Base-by-base conservation (phyloP, 1,140 invertebrate species). In the Drosophila micromelanica region DNA sequence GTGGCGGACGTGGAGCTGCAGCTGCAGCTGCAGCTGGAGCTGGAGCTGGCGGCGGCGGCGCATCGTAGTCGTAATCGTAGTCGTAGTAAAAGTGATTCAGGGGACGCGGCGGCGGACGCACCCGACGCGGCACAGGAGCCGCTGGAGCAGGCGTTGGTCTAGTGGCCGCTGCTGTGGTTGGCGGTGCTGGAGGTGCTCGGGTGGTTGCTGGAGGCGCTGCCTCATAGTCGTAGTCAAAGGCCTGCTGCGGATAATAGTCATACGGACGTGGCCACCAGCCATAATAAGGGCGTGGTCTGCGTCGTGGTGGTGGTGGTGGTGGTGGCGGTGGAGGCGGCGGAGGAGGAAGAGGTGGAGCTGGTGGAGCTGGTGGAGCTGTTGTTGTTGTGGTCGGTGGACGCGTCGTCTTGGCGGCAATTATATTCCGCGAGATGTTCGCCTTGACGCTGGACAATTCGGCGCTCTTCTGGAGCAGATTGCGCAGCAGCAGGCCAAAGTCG, bases 381-480 rank as follows among this genome's bases (percentile, higher is more conserved):
- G 60, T 42, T 1, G 80, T 71, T 0, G 65, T 69, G 2, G 67
- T 68, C n/a, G 55, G 70, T 15, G 43, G 70, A 5, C 59, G 48
- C 5, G 73, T 77, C 2, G 82, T 67, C 38, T 38, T 35, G 5
- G 13, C 32, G 15, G 20, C 54, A 13, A 48, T 11, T 5, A 76
- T 8, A 8, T 12, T 67, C 0, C 70, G 62, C 13, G 67, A 62
- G 0, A 71, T 1, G 30, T 73, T 80, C 51, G 59, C 79, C 70
- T 89, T 89, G 51, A 67, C 76, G 38, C 48, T 77, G 32, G 80
- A 80, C 32, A 89, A 20, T 7, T 89, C 84, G 1, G 79, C 84
- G 30, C 84, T 89, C 46, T 89, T 89, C 12, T 80, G 76, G 17
- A 89, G 70, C 35, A 89, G 8, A 40, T 85, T 89, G 4, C 84